A percentile compares a stretch with the other conserved stretches of the same genome.
Conservation (phyloP, 2,797 vertebrate species). For the Onychomys arenicola region DNA sequence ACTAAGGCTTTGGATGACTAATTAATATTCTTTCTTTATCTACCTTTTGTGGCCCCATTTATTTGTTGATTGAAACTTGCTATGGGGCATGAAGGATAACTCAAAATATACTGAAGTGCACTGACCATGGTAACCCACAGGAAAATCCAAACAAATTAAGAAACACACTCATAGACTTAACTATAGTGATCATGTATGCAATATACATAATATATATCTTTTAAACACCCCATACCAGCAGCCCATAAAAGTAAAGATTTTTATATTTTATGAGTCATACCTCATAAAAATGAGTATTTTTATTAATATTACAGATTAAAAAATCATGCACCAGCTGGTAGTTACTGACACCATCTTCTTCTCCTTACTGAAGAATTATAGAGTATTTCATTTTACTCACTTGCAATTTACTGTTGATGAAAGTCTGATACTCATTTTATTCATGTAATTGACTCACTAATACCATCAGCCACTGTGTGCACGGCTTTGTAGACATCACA, state of each 20-base stretch:
- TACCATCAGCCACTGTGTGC: neutral
- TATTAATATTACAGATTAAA: neutral
- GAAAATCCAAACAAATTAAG: neutral
- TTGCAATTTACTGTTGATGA: slow-evolving; percentile 26
- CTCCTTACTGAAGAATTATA: neutral
- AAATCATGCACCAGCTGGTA: neutral
- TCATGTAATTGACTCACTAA: neutral
- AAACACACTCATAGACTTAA: neutral
- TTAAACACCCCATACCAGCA: neutral
- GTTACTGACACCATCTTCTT: neutral
- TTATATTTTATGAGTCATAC: neutral
- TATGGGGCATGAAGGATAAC: neutral
- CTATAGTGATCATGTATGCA: neutral
- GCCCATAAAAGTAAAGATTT: neutral
- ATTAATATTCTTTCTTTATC: neutral
- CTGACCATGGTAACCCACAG: neutral
- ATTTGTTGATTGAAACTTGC: neutral
- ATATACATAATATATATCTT: neutral
- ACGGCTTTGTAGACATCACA: slow-evolving; percentile 9
- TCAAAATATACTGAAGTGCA: neutral
- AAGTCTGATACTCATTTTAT: slow-evolving; percentile 32
- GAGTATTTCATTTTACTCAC: neutral
- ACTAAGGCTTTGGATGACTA: neutral
- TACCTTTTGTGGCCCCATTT: neutral
- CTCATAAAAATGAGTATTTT: neutral